Conservation (phyloP, 2,113 vertebrate genomes). For the Ceuthmochares aereus region DNA sequence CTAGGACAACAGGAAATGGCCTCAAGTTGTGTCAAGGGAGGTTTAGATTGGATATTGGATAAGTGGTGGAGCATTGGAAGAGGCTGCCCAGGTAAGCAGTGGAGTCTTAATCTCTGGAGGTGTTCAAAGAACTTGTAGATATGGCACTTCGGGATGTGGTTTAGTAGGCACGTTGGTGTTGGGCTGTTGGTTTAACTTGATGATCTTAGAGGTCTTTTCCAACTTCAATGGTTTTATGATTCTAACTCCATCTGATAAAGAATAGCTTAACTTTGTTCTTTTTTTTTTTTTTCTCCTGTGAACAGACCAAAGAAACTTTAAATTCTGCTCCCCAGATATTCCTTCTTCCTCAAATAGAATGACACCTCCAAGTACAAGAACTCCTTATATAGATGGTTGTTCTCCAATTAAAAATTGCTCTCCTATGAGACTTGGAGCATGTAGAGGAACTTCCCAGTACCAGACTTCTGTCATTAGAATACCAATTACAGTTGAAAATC, state of each 20-base stretch:
- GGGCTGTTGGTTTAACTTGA: no score
- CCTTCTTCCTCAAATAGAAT: conserved; percentile 72
- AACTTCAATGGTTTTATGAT: no score
- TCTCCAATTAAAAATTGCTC: conserved; percentile 91
- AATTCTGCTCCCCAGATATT: conserved; percentile 82
- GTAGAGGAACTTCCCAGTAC: conserved; percentile 72
- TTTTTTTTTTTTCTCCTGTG: neutral
- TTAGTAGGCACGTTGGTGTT: no score
- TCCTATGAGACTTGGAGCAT: conserved; percentile 77
- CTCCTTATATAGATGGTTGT: conserved; percentile 91
- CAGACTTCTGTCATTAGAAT: conserved; percentile 77
- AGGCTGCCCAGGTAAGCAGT: no score
- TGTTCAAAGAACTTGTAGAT: no score
- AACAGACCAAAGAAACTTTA: conserved; percentile 81
- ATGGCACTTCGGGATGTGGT: no score
- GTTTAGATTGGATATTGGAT: no score
- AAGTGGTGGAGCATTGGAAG: no score
- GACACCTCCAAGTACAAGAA: conserved; percentile 72
- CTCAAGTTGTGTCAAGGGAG: no score
- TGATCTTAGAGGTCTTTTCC: no score
- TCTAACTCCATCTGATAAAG: neutral
- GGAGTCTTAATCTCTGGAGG: no score
- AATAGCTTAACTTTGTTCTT: neutral
- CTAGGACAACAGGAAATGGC: no score
- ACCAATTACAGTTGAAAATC: conserved; percentile 81